Base-by-base conservation (phyloP, 53 echinoderm and acorn worm genomes). In the Holothuria leucospilota region DNA sequence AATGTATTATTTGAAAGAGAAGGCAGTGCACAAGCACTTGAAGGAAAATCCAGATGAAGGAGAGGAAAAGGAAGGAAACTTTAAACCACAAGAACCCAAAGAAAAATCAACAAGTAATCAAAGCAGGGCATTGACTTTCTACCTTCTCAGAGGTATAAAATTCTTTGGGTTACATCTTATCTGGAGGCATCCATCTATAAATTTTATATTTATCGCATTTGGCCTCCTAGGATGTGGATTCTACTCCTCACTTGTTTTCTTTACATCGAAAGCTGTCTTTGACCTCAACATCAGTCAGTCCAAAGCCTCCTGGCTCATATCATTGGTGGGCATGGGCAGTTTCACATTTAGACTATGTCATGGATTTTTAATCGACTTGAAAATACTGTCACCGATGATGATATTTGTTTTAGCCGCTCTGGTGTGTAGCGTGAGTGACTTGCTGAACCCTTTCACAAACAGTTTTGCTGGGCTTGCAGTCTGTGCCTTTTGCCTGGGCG, bases 201-300 rank as follows among this genome's bases (percentile, higher is more conserved):
- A 72, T 51, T 65, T 71, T 42, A 77, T 87, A 16, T 67, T 86
- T 42, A 49, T 78, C 2, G 77, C 51, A 11, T 87, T 66, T 51
- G 51, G 64, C 5, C 28, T 78, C 20, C 30, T 87, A 2, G 87
- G 87, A 63, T 78, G 63, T 18, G 87, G 87, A 8, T 87, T 49
- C 51, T 78, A 87, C 28, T 78, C 87, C 24, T 64, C 87, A 0
- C n/a, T 87, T 16, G 63, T 87, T 63, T 87, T 78, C 51, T 63
- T 87, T 13, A 78, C 78, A 24, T 40, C 87, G 8, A 64, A 87
- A 29, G 87, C 87, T 13, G 78, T 87, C 59, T 80, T 80, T 63
- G 87, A 87, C 51, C 64, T 87, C 51, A 29, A 65, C 23, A 87
- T 87, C 56, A 62, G 63, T 41, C 49, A 41, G 58, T 27, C 28